These are phyloP conservation scores for Champsocephalus gunnari DNA, from an alignment of 2,797 vertebrate species.

Conservation along the genomic window DNA sequence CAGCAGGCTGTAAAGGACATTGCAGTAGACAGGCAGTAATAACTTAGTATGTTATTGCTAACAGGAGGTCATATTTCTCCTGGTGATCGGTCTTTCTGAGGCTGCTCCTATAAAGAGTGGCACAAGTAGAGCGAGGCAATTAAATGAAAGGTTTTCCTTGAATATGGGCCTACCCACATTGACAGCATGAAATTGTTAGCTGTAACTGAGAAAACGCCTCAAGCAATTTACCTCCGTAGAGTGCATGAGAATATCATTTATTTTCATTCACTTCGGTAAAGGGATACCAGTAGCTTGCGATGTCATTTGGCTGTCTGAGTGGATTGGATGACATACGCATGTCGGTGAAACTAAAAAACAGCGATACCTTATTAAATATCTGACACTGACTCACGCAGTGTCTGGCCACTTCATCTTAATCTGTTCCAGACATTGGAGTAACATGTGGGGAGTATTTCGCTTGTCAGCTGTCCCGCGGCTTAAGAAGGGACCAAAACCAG, in stretches of 20 bases:
- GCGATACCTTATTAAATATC: constrained; percentile 48
- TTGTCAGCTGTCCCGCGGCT: constrained; percentile 34
- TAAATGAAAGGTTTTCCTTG: constrained; percentile 65
- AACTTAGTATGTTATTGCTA: constrained; percentile 58
- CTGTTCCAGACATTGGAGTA: constrained; percentile 30
- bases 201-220: constrained; percentile 54
- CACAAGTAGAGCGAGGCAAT: constrained; percentile 51
- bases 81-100: constrained; percentile 49
- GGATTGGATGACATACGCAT: constrained; percentile 40
- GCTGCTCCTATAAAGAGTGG: constrained; percentile 41
- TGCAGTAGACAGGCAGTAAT: constrained; percentile 50
- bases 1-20: constrained; percentile 40
- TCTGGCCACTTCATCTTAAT: constrained; percentile 31
- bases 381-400: constrained; percentile 27
- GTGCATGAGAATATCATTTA: constrained; percentile 46
- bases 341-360: constrained; percentile 47
- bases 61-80: constrained; percentile 62
- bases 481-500: constrained; percentile 13
- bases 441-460: constrained; percentile 39
- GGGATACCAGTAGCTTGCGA: constrained; percentile 44
- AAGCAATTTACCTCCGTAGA: constrained; percentile 53
- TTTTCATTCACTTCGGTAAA: constrained; percentile 58
- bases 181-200: constrained; percentile 72
- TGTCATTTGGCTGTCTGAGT: constrained; percentile 45
- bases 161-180: constrained; percentile 58